Conservation (phyloP, 2,113 vertebrate genomes). For the Lagopus muta region DNA sequence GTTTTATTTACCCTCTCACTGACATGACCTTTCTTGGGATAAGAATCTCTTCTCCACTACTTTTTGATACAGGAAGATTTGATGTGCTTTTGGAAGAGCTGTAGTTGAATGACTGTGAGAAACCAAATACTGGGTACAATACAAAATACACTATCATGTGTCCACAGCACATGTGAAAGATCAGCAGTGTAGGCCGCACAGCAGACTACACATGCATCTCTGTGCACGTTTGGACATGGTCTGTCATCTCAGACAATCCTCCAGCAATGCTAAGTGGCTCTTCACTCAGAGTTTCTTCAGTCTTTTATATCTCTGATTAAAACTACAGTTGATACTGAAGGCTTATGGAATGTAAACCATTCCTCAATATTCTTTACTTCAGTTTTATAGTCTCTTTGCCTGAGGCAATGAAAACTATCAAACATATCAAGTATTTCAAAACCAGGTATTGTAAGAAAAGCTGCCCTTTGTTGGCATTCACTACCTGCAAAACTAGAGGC, state of each 20-base stretch:
- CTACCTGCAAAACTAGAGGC: not conserved
- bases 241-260: not conserved
- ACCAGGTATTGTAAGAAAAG: not conserved
- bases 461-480: not conserved
- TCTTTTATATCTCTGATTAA: not conserved
- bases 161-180: accelerated
- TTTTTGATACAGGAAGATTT: not conserved
- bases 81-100: not conserved
- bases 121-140: not conserved
- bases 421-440: not conserved
- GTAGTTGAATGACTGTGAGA: not conserved
- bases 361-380: not conserved
- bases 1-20: not conserved
- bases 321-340: not conserved
- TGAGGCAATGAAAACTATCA: not conserved
- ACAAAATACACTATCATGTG: not conserved
- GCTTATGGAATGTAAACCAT: not conserved
- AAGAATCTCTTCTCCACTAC: not conserved
- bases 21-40: not conserved
- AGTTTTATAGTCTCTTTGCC: not conserved
- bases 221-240: accelerated
- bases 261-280: not conserved
- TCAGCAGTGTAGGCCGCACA: accelerated
- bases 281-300: not conserved
- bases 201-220: accelerated